Evolutionary conservation across 1,140 invertebrate genomes (phyloP), one percentile per base, ranked within the genome.

Genomic region (Pemphigus obesinymphae): DNA sequence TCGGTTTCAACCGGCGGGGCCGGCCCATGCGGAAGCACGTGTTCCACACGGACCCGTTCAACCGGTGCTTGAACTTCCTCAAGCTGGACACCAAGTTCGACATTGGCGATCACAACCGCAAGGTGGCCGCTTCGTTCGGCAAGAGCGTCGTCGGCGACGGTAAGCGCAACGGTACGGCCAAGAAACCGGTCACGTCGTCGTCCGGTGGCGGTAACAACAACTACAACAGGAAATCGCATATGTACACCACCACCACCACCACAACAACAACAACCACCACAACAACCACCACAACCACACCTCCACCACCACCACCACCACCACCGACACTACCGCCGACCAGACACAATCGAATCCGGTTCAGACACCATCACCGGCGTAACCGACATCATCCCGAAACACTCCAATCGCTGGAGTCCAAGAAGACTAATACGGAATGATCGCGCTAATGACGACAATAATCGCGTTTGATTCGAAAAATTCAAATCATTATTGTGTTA

Each of bases 31-130:
- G 82, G 63, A 26, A 73, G 29, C 58, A 80, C 50, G 82, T 82
- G 53, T 43, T 86, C 81, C 86, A 86, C 50, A 85, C 84, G 8
- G 86, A 86, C 23, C 86, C 86, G n/a, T 83, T 86, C 26, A 86
- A 87, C 63, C 86, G 88, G 83, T 89, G 89, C 84, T 87, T 88
- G 85, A 89, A 88, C 84, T 89, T 89, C 87, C 86, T 90, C 53
- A 89, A 90, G 85, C 87, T 87, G 81, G 89, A 89, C 82, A 86
- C 88, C 37, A 86, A 86, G 68, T 88, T 88, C 83, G 86, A 87
- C 84, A 89, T 90, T 84, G 84, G 86, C 61, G 86, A 87, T 17
- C 89, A 90, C 85, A 90, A 90, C 85, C 85, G 85, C 66, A 85
- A 87, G 70, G 84, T 90, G 83, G 87, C 87, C 3, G 66, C 66